Evolutionary conservation across 2,888 invertebrate species (phyloP), one percentile per base, ranked within the genome.

Genomic region (Thecocarcelia acutangulata): DNA sequence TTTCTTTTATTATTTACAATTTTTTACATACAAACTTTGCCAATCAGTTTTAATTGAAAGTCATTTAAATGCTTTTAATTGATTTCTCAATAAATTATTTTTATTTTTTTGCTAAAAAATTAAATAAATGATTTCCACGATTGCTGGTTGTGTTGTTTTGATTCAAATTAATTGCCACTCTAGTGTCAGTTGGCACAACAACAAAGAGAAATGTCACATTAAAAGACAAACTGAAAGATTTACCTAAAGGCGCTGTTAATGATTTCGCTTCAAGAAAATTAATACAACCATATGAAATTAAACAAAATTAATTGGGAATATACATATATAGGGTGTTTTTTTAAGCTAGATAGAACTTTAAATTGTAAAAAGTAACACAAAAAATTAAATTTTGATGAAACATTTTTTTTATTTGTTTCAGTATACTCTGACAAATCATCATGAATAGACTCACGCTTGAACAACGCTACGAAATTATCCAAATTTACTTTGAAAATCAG

Each of bases 141-240:
- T 46, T 69, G 15, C 17, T 17, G 6, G 17, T 54, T 63, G 48
- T 54, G 13, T 21, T 48, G 21, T 64, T 15, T 42, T 50, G 46
- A 74, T 64, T 61, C 69, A 87, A 88, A 89, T 88, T 88, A 89
- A 89, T 88, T 88, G 87, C 87, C 73, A 58, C 86, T 87, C 85
- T 87, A 86, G 86, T 84, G 85, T 85, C 68, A 75, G 85, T 88
- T 88, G 88, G 88, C 89, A 88, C 85, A 83, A 86, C 87, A 86
- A 88, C 88, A 88, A 89, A 88, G 88, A 87, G 86, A 88, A 87
- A 87, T 89, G 88, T 87, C 88, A 88, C 84, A 64, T 75, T 70
- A 68, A 66, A n/a, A 59, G 19, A 68, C 17, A 56, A 63, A 52
- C 76, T 17, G 46, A 63, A 52, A 68, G 37, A 33, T 19, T 33